Evolutionary conservation across 2,888 invertebrate species (phyloP).

Genomic region (Aplocera efformata): DNA sequence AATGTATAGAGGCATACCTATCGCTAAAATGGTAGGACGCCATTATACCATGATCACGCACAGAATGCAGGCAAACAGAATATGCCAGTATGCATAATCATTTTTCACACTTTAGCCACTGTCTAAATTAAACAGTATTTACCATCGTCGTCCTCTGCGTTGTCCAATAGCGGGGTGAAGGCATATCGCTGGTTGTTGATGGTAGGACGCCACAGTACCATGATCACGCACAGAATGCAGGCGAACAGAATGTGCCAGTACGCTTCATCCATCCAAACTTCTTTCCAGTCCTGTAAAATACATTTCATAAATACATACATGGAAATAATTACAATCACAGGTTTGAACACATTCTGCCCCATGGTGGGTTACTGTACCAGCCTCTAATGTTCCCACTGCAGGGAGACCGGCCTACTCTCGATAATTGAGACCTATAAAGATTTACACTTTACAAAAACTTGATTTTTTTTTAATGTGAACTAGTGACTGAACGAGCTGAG

Average conservation of each 20-base stretch:
- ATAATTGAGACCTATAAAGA: no score
- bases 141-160: conserved; percentile 88
- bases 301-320: no score
- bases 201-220: conserved; percentile 97
- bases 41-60: conserved; percentile 96
- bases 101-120: no score
- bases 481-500: no score
- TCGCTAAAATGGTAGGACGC: conserved; percentile 97
- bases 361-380: no score
- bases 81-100: no score
- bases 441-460: no score
- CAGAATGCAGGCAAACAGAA: conserved; percentile 88
- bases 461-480: no score
- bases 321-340: neutral
- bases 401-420: no score
- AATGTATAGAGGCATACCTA: no score
- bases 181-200: conserved; percentile 97
- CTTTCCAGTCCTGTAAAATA: conserved; percentile 91
- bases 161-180: conserved; percentile 94
- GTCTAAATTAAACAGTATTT: conserved; percentile 39
- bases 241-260: conserved; percentile 98
- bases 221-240: conserved; percentile 91
- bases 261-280: conserved; percentile 96
- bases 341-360: conserved; percentile 1
- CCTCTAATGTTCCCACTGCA: no score